Evolutionary conservation across 2,797 vertebrate species (phyloP).

Genomic region (Hoplostethus atlanticus): DNA sequence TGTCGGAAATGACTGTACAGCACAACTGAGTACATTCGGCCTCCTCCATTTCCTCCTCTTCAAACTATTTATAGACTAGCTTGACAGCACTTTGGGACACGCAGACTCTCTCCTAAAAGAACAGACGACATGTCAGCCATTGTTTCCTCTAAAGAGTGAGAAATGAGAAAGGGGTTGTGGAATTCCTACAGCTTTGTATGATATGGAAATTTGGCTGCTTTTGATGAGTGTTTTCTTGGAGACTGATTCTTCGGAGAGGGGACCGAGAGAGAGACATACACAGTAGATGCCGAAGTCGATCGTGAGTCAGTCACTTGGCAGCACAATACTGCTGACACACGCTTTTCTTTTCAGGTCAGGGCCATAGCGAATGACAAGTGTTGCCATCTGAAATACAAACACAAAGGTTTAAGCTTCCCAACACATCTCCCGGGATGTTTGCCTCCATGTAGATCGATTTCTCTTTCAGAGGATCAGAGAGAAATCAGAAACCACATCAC

Average conservation of each 20-base stretch:
- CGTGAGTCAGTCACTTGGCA: slow-evolving; percentile 7
- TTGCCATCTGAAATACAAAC: neutral
- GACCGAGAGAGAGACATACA: slow-evolving; percentile 5
- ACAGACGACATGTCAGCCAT: neutral
- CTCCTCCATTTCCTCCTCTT: slow-evolving; percentile 10
- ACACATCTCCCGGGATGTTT: slow-evolving; percentile 30
- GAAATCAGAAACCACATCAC: neutral
- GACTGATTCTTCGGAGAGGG: neutral
- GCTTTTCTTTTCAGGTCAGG: slow-evolving; percentile 13
- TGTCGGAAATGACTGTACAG: slow-evolving; percentile 8
- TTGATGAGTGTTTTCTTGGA: neutral
- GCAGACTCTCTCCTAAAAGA: neutral
- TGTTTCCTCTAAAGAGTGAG: neutral
- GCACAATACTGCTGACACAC: neutral
- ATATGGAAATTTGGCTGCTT: neutral
- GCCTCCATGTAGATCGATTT: neutral
- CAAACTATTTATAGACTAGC: slow-evolving; percentile 6
- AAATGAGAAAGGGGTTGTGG: neutral
- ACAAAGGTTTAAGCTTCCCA: neutral
- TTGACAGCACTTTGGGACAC: neutral
- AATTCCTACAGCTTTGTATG: neutral
- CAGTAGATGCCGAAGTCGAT: slow-evolving; percentile 1
- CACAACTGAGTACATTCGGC: slow-evolving; percentile 5
- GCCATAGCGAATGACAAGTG: neutral
- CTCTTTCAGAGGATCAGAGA: neutral